These are phyloP conservation scores for Cyphotilapia sp. DNA, from an alignment of 2,113 vertebrate genomes.

Conservation along the genomic window DNA sequence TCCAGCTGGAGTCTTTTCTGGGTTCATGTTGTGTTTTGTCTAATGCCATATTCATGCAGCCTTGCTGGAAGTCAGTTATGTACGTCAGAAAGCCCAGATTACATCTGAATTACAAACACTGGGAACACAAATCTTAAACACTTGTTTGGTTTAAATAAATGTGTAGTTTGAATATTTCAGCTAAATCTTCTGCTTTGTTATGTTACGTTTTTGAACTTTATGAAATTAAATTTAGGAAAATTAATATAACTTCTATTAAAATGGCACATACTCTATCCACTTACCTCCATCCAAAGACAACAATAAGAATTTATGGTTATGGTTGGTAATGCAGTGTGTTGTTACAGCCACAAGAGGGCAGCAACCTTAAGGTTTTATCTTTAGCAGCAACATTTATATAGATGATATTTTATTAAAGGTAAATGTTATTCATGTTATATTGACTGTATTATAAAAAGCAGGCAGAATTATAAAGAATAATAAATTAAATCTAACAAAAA, in stretches of 20 bases:
- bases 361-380: not conserved
- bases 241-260: rapidly evolving
- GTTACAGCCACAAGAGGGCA: not conserved
- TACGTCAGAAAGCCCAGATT: not conserved
- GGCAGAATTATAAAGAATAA: not conserved
- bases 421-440: not conserved
- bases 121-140: not conserved
- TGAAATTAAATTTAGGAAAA: rapidly evolving
- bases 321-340: not conserved
- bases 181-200: not conserved
- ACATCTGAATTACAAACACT: not conserved
- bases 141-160: not conserved
- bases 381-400: not conserved
- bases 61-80: not conserved
- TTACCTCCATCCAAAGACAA: not conserved
- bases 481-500: not conserved
- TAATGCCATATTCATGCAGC: not conserved
- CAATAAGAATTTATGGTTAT: rapidly evolving
- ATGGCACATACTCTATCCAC: not conserved
- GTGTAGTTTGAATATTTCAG: not conserved
- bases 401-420: not conserved
- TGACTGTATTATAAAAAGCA: not conserved
- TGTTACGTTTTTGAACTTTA: rapidly evolving
- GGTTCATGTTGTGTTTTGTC: not conserved
- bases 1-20: not conserved